A percentile compares a stretch with the other conserved stretches of the same genome.
phyloP scores from a whole-genome alignment of 2,113 vertebrate genomes.

The Cyphotilapia sp. region DNA sequence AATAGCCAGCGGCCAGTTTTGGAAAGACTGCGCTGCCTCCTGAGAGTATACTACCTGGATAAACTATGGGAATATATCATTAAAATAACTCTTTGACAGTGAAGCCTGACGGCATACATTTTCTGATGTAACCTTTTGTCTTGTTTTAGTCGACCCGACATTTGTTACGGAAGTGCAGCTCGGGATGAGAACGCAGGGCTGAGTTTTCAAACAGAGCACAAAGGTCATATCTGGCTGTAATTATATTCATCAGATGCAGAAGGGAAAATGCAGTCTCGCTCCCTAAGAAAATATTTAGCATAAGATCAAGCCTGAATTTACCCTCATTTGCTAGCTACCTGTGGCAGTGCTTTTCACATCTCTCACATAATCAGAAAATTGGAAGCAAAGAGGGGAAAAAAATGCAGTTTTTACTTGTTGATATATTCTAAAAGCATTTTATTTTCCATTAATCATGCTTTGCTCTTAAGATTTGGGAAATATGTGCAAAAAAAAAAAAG shows the following conservation, averaged over 20 bases:
- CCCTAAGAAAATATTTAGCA: slow-evolving; percentile 58
- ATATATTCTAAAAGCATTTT: not conserved
- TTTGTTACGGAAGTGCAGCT: slow-evolving; percentile 68
- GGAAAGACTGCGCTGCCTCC: slow-evolving; percentile 35
- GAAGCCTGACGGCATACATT: slow-evolving; percentile 57
- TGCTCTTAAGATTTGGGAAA: not conserved
- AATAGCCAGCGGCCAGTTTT: slow-evolving; percentile 46
- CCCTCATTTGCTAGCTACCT: slow-evolving; percentile 38
- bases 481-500: not conserved
- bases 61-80: slow-evolving; percentile 63
- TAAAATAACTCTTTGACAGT: slow-evolving; percentile 63
- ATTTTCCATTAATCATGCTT: not conserved
- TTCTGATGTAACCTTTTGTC: slow-evolving; percentile 67
- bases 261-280: slow-evolving; percentile 35
- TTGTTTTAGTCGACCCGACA: slow-evolving; percentile 69
- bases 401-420: not conserved
- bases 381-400: not conserved
- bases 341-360: slow-evolving; percentile 9
- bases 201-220: slow-evolving; percentile 59
- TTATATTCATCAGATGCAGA: slow-evolving; percentile 71
- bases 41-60: slow-evolving; percentile 27
- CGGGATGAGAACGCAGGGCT: slow-evolving; percentile 51
- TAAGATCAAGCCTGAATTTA: slow-evolving; percentile 34
- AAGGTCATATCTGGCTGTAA: slow-evolving; percentile 76
- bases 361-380: not conserved